phyloP scores from a whole-genome alignment of 2,113 vertebrate genomes.

The Antechinus stuartii region DNA sequence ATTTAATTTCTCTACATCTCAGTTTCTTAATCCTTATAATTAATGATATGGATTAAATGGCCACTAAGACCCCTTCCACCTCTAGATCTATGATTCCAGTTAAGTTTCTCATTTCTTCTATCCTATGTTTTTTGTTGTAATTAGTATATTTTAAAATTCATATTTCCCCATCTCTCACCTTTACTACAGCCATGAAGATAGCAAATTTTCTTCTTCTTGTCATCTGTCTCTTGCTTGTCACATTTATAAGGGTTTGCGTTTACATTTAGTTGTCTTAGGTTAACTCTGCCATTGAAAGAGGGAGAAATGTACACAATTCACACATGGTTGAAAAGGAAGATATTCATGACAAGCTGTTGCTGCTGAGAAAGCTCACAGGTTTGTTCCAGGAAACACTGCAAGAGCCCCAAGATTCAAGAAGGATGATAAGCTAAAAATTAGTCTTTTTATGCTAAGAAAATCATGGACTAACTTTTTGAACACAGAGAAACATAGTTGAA shows the following conservation, averaged over 20 bases:
- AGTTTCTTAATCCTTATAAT: background rate
- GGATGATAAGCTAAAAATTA: background rate
- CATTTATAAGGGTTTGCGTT: slow-evolving; percentile 38
- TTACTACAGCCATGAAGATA: background rate
- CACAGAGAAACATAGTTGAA: background rate
- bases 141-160: slow-evolving; percentile 38
- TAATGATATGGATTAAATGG: background rate
- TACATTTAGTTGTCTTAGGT: slow-evolving; percentile 40
- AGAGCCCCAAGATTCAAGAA: slow-evolving; percentile 1
- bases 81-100: background rate
- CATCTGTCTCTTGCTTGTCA: slow-evolving; percentile 48
- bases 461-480: slow-evolving; percentile 25
- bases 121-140: slow-evolving; percentile 21
- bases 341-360: slow-evolving; percentile 41
- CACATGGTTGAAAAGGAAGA: background rate
- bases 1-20: background rate
- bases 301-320: background rate
- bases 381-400: background rate
- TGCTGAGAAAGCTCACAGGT: background rate
- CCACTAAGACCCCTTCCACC: background rate
- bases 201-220: slow-evolving; percentile 23
- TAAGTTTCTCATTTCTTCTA: slow-evolving; percentile 28
- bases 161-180: background rate
- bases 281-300: background rate
- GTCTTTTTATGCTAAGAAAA: background rate